Conservation (phyloP, 2,797 vertebrate genomes). For the Eulemur mongoz region DNA sequence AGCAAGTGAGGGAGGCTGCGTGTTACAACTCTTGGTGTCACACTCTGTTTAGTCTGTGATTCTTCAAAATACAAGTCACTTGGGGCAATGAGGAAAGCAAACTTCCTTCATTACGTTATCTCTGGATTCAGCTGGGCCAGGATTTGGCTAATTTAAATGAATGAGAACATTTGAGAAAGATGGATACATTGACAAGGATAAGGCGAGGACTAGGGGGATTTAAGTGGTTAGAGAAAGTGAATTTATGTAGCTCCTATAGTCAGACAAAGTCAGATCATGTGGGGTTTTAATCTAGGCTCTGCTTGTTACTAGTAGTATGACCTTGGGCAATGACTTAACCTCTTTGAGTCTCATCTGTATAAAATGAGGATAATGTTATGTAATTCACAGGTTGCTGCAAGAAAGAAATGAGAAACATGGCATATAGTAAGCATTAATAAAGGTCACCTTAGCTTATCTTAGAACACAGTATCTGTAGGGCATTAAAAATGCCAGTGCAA, state of each 20-base stretch:
- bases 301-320: not conserved
- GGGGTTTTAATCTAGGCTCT: not conserved
- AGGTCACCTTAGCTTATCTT: not conserved
- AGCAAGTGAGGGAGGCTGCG: not conserved
- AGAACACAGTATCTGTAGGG: not conserved
- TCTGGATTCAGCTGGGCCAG: not conserved
- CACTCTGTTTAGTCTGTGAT: not conserved
- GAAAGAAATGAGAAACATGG: not conserved
- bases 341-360: constrained; percentile 1
- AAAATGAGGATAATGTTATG: not conserved
- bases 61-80: constrained; percentile 9
- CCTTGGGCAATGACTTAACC: not conserved
- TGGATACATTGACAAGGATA: not conserved
- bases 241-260: not conserved
- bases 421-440: constrained; percentile 15
- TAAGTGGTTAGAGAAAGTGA: not conserved
- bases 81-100: not conserved
- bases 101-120: not conserved
- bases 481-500: not conserved
- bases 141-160: constrained; percentile 24
- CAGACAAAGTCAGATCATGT: not conserved
- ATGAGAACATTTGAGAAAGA: not conserved
- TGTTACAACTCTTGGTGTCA: not conserved
- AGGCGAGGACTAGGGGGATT: not conserved
- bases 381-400: not conserved